Conservation (phyloP, 2,888 invertebrate genomes). For the Cacoxenus indagator region DNA sequence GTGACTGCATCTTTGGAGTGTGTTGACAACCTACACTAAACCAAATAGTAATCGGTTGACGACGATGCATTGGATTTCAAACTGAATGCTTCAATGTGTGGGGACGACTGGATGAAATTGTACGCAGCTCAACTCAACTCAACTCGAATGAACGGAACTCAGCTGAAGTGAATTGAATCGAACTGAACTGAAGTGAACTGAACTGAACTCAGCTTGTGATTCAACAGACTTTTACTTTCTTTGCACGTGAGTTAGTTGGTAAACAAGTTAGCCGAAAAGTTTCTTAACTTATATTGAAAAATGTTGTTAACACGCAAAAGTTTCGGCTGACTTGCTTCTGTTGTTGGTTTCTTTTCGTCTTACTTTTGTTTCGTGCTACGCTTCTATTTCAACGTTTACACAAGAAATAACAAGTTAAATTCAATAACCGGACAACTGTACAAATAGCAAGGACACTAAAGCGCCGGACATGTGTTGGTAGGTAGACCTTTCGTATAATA, state of each 20-base stretch:
- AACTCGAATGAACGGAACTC: too few relatives aligned
- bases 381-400: conserved; percentile 14
- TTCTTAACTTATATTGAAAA: conserved; percentile 62
- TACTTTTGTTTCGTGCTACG: not conserved
- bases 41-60: conserved; percentile 47
- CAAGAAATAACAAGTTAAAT: conserved; percentile 50
- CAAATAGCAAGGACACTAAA: conserved; percentile 8
- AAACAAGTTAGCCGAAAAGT: conserved; percentile 48
- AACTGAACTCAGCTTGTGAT: conserved; percentile 52
- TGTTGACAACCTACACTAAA: conserved; percentile 38
- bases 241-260: conserved; percentile 40
- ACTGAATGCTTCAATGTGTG: not conserved
- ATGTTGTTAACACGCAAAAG: conserved; percentile 62
- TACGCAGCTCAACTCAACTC: not conserved
- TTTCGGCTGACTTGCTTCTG: conserved; percentile 37
- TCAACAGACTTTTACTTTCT: conserved; percentile 60
- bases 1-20: not conserved
- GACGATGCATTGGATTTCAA: not conserved
- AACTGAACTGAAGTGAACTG: not conserved
- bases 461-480: conserved; percentile 28
- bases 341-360: not conserved
- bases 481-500: too few relatives aligned
- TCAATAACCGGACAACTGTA: conserved; percentile 49
- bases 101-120: not conserved
- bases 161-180: not conserved